These are phyloP conservation scores for Scleropages formosus DNA, from an alignment of 2,797 vertebrate species.

Conservation along the genomic window DNA sequence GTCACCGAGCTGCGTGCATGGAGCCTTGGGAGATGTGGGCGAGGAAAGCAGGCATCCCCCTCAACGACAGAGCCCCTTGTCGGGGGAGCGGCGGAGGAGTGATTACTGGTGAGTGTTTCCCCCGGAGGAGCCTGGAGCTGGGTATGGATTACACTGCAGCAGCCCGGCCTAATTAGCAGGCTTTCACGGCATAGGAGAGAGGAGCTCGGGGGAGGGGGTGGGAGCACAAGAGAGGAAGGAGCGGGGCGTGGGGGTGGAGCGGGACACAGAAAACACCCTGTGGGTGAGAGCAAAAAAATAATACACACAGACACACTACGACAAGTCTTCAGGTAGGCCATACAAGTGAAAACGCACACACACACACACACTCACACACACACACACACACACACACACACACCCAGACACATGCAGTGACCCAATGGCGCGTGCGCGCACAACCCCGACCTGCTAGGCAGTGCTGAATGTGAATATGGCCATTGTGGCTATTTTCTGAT, in stretches of 20 bases:
- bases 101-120: constrained; percentile 44
- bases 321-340: neutral
- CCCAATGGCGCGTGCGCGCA: neutral
- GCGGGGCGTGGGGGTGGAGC: neutral
- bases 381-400: neutral
- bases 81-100: constrained; percentile 35
- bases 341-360: neutral
- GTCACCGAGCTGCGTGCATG: neutral
- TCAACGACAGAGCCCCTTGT: neutral
- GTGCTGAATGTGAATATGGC: constrained; percentile 21
- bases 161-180: constrained; percentile 29
- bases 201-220: neutral
- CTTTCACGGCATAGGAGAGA: neutral
- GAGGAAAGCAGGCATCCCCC: neutral
- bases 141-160: constrained; percentile 27
- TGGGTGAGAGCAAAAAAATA: too few species aligned
- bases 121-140: constrained; percentile 23
- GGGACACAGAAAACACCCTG: too few species aligned
- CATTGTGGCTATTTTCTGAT: constrained; percentile 33
- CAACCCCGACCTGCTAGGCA: neutral
- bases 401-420: constrained; percentile 17
- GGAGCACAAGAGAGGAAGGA: neutral
- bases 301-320: too few species aligned
- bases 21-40: neutral
- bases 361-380: neutral